Evolutionary conservation across 2,888 invertebrate genomes (phyloP).

Genomic region (Hirudinaria manillensis): DNA sequence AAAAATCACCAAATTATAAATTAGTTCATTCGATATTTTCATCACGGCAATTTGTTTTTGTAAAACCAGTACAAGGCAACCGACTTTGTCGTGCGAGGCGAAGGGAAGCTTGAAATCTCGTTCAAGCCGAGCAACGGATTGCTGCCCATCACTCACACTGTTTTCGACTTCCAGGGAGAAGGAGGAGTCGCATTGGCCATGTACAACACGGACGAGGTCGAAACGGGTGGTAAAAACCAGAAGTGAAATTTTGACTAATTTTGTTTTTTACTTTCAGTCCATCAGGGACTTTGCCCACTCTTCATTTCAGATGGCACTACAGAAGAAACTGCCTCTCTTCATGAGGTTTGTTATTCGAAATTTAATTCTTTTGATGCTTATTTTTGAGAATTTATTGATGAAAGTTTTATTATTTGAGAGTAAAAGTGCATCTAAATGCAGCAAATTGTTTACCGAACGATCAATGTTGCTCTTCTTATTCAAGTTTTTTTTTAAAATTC

Average conservation of each 20-base stretch:
- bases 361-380: too few relatives aligned
- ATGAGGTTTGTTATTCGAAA: slow-evolving; percentile 58
- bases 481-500: not conserved
- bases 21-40: not conserved
- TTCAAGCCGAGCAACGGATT: slow-evolving; percentile 66
- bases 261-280: slow-evolving; percentile 47
- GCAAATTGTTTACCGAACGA: too few relatives aligned
- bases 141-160: slow-evolving; percentile 64
- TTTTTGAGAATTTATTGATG: too few relatives aligned
- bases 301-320: slow-evolving; percentile 82
- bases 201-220: slow-evolving; percentile 83
- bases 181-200: slow-evolving; percentile 85
- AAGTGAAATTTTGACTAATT: not conserved
- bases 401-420: not conserved
- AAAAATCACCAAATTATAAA: too few relatives aligned
- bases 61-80: slow-evolving; percentile 63
- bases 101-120: slow-evolving; percentile 77
- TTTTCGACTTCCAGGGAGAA: slow-evolving; percentile 72
- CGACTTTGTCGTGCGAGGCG: slow-evolving; percentile 86
- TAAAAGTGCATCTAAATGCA: not conserved
- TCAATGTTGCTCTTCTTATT: too few relatives aligned
- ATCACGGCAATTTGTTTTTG: not conserved
- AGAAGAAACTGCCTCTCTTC: slow-evolving; percentile 78
- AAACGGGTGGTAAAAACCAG: slow-evolving; percentile 20
- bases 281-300: slow-evolving; percentile 84